Evolutionary conservation across 37 sponge, comb jelly and placozoan species (phyloP).

Genomic region (Beroe forskalii): DNA sequence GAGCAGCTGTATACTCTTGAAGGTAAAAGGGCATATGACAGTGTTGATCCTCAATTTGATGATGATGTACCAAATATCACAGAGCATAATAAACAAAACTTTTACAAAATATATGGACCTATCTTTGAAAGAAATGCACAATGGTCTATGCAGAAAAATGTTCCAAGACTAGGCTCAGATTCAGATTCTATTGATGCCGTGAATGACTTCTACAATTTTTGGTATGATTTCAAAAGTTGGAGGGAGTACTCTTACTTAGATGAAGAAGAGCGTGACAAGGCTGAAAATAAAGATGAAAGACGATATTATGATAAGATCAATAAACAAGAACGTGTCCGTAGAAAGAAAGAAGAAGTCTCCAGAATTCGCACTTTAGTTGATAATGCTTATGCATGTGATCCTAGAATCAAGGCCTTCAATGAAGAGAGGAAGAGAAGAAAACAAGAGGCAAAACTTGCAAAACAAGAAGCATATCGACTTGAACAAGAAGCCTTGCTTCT

Average conservation of each 20-base stretch:
- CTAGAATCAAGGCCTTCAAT: constrained; percentile 79
- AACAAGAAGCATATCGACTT: constrained; percentile 71
- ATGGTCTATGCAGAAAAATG: constrained; percentile 82
- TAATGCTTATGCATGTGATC: constrained; percentile 88
- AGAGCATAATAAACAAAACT: constrained; percentile 74
- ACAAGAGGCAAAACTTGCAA: constrained; percentile 75
- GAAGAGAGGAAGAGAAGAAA: constrained; percentile 82
- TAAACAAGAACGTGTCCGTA: constrained; percentile 78
- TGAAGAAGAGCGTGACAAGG: constrained; percentile 89
- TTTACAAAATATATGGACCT: constrained; percentile 79
- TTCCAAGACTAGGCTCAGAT: constrained; percentile 78
- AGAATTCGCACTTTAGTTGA: constrained; percentile 82
- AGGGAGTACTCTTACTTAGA: constrained; percentile 95
- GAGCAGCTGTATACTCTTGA: constrained; percentile 73
- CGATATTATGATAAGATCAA: constrained; percentile 94
- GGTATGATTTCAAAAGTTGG: constrained; percentile 96
- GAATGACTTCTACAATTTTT: constrained; percentile 84
- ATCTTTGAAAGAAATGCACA: constrained; percentile 78
- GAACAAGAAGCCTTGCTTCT: constrained; percentile 67
- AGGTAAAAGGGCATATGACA: constrained; percentile 84
- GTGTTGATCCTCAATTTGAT: constrained; percentile 87
- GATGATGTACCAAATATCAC: constrained; percentile 74
- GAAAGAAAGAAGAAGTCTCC: constrained; percentile 82
- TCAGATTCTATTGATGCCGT: constrained; percentile 73
- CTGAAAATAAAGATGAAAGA: constrained; percentile 89